Evolutionary conservation across 2,888 invertebrate species (phyloP).

Genomic region (Leuctra nigra): DNA sequence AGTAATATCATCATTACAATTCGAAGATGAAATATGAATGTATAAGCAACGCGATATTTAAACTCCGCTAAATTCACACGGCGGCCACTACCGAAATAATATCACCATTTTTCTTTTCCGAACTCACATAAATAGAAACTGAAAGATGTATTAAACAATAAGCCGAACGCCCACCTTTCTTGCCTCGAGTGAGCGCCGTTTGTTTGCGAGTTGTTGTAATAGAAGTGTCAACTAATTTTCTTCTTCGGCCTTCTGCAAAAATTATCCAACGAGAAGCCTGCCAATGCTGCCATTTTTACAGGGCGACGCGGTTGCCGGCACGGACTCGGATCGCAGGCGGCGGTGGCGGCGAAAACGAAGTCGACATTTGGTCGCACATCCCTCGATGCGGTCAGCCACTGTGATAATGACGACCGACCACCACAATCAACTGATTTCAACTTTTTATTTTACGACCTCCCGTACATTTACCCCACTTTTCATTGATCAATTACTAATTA

Average conservation of each 20-base stretch:
- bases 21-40: no score
- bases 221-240: constrained; percentile 48
- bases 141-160: constrained; percentile 26
- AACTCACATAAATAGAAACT: constrained; percentile 29
- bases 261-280: constrained; percentile 44
- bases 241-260: constrained; percentile 47
- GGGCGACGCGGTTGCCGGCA: constrained; percentile 29
- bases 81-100: constrained; percentile 27
- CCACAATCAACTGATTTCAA: constrained; percentile 36
- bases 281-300: constrained; percentile 48
- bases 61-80: constrained; percentile 29
- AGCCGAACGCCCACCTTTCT: constrained; percentile 33
- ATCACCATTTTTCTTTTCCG: constrained; percentile 29
- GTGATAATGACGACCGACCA: constrained; percentile 35
- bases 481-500: constrained; percentile 2
- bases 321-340: no score
- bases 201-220: constrained; percentile 27
- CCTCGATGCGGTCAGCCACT: constrained; percentile 27
- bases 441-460: constrained; percentile 19
- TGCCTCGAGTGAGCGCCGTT: constrained; percentile 32
- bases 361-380: constrained; percentile 39
- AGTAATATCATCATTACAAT: no score
- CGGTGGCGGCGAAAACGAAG: constrained; percentile 37
- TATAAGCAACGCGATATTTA: constrained; percentile 25
- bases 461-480: constrained; percentile 31